Evolutionary conservation across 1,140 invertebrate genomes (phyloP).

Genomic region (Magallana ariakensis): DNA sequence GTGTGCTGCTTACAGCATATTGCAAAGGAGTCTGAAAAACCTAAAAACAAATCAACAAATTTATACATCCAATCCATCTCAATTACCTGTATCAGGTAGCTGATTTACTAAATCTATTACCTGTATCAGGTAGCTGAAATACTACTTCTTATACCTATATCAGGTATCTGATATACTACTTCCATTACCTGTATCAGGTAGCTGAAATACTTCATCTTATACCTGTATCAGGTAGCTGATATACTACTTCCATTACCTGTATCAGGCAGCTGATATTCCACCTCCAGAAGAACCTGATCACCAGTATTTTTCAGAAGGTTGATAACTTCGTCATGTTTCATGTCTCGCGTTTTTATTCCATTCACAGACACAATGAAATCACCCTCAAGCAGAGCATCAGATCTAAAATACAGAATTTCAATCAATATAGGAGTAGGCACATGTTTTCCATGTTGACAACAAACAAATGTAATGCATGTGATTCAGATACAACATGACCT

Average conservation of each 20-base stretch:
- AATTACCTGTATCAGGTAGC: background rate
- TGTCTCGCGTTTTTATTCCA: constrained; percentile 87
- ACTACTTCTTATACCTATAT: background rate
- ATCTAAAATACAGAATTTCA: constrained; percentile 68
- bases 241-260: constrained; percentile 81
- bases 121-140: background rate
- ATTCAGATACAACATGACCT: background rate
- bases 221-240: background rate
- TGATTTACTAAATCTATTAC: background rate
- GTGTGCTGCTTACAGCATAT: constrained; percentile 76
- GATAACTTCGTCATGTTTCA: constrained; percentile 89
- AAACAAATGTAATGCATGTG: too few relatives aligned
- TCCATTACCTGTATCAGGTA: background rate
- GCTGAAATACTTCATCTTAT: background rate
- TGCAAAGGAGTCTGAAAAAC: constrained; percentile 67
- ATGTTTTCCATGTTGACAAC: too few relatives aligned
- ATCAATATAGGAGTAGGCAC: too few relatives aligned
- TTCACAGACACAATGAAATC: constrained; percentile 90
- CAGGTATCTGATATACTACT: background rate
- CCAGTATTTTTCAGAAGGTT: constrained; percentile 88
- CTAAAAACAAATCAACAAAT: constrained; percentile 58
- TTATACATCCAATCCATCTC: background rate
- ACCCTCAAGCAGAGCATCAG: constrained; percentile 85
- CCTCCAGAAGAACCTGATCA: constrained; percentile 87
- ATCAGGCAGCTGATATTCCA: constrained; percentile 89